phyloP scores from a whole-genome alignment of 2,888 invertebrate species.

The Papilio elwesi region DNA sequence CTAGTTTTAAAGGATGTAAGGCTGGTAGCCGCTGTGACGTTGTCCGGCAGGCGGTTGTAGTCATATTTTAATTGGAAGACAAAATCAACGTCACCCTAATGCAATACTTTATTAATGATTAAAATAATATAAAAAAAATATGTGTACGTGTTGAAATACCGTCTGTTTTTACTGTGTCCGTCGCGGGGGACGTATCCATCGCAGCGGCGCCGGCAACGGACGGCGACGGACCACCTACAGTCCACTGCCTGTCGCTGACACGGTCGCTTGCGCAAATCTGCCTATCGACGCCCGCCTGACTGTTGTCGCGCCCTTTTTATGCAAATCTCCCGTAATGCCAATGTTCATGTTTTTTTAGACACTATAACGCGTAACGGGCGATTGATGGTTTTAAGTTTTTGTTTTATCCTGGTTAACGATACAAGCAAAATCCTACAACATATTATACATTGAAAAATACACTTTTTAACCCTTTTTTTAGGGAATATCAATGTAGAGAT shows the following conservation, averaged over 20 bases:
- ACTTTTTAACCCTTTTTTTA: no score
- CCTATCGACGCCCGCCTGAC: conserved; percentile 30
- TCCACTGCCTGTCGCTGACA: conserved; percentile 50
- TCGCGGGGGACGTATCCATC: conserved; percentile 24
- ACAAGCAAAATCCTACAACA: no score
- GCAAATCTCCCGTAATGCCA: conserved; percentile 27
- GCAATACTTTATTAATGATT: no score
- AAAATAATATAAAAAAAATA: not conserved
- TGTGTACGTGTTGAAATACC: conserved; percentile 9
- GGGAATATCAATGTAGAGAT: no score
- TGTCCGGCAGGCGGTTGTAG: no score
- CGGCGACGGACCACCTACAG: conserved; percentile 46
- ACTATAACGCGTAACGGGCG: not conserved
- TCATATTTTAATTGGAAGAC: no score
- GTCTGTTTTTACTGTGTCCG: conserved; percentile 20
- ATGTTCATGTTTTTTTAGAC: not conserved
- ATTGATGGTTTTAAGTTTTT: not conserved
- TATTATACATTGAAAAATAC: no score
- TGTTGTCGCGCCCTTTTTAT: conserved; percentile 38
- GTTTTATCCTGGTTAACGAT: no score
- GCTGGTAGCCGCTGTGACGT: no score
- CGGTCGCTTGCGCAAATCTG: conserved; percentile 43
- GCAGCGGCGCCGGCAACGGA: conserved; percentile 18
- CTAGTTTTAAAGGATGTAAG: no score
- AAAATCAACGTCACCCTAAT: not conserved